These are phyloP conservation scores for Amia ocellicauda DNA, from an alignment of 2,113 vertebrate species.

Conservation along the genomic window DNA sequence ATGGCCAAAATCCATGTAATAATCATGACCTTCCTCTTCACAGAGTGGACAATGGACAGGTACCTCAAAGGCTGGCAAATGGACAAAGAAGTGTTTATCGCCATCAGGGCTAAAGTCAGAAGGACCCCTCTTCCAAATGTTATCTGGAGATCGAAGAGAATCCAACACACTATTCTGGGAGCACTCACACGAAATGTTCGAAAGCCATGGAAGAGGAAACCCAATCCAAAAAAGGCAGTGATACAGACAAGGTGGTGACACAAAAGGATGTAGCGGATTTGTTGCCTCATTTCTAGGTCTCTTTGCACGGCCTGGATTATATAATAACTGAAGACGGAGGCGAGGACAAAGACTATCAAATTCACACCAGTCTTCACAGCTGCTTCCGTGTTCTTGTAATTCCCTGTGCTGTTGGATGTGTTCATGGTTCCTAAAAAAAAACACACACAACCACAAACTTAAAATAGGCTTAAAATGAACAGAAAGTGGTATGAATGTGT, in stretches of 20 bases:
- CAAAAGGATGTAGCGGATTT: conserved; percentile 42
- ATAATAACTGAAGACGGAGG: conserved; percentile 34
- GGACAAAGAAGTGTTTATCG: conserved; percentile 42
- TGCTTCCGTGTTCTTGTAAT: conserved; percentile 26
- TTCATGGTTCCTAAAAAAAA: conserved; percentile 35
- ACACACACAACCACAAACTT: no score
- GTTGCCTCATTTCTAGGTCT: conserved; percentile 35
- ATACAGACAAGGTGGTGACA: conserved; percentile 50
- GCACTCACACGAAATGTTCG: conserved; percentile 25
- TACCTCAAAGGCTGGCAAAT: conserved; percentile 49
- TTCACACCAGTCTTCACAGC: conserved; percentile 44
- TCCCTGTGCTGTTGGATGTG: conserved; percentile 28
- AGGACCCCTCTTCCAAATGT: conserved; percentile 46
- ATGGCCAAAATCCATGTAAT: conserved; percentile 34
- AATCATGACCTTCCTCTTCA: conserved; percentile 30
- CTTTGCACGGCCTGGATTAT: conserved; percentile 36
- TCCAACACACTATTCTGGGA: conserved; percentile 39
- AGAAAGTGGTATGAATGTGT: no score
- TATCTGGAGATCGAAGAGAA: conserved; percentile 51
- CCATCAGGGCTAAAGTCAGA: conserved; percentile 55
- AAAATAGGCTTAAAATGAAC: no score
- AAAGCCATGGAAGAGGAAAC: conserved; percentile 35
- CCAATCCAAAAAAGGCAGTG: conserved; percentile 44
- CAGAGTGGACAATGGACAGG: background rate
- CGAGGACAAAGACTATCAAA: conserved; percentile 40